These are phyloP conservation scores for Alosa alosa DNA, from an alignment of 2,113 vertebrate species.

Conservation along the genomic window DNA sequence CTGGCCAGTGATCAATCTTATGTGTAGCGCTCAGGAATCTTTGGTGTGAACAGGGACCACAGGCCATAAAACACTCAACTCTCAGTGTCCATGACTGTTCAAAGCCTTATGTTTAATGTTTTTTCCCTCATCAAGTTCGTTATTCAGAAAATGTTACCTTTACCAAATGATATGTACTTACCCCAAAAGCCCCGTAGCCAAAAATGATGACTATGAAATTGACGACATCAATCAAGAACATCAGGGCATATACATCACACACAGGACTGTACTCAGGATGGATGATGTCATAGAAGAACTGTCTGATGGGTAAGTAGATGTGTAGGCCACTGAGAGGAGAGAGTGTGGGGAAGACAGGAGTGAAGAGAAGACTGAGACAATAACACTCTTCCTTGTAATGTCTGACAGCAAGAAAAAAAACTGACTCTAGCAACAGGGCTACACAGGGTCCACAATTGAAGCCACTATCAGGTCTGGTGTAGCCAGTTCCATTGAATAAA, in stretches of 20 bases:
- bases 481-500: too few relatives aligned
- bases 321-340: constrained; percentile 60
- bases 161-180: constrained; percentile 44
- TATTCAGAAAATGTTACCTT: not conserved
- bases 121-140: not conserved
- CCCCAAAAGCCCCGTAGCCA: constrained; percentile 76
- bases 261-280: constrained; percentile 72
- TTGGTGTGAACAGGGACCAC: too few relatives aligned
- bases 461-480: too few relatives aligned
- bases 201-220: constrained; percentile 76
- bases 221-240: constrained; percentile 72
- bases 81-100: too few relatives aligned
- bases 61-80: too few relatives aligned
- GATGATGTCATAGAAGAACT: constrained; percentile 78
- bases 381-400: not conserved
- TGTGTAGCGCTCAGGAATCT: too few relatives aligned
- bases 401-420: not conserved
- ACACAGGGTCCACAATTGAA: too few relatives aligned
- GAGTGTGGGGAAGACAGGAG: not conserved
- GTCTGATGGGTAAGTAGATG: constrained; percentile 70
- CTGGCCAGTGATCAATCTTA: too few relatives aligned
- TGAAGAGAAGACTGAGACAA: not conserved
- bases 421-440: too few relatives aligned
- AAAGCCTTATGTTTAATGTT: not conserved
- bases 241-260: constrained; percentile 68